Conservation (phyloP, 2,113 vertebrate species). For the Cebus imitator region DNA sequence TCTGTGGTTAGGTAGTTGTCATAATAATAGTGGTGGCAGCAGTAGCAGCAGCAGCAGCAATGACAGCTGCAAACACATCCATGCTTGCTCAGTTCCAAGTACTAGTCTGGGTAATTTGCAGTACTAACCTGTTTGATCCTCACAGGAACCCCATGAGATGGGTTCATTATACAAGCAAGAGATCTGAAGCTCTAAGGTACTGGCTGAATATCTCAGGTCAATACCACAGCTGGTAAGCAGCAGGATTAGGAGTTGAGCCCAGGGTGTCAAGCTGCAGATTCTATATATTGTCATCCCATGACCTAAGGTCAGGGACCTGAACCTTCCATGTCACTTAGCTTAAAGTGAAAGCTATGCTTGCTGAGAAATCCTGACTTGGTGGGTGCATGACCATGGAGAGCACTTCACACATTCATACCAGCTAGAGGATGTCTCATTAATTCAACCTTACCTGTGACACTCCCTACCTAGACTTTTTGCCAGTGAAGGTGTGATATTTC, state of each 20-base stretch:
- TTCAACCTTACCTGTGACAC: neutral
- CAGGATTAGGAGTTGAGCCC: neutral
- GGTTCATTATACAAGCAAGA: neutral
- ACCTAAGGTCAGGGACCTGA: neutral
- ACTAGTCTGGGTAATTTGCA: neutral
- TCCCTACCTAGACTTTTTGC: neutral
- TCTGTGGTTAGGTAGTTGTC: neutral
- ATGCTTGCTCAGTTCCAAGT: neutral
- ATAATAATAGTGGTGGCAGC: accelerated
- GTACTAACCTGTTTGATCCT: neutral
- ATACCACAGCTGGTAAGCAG: neutral
- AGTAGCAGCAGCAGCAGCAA: accelerated
- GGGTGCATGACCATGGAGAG: accelerated
- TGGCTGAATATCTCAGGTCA: neutral
- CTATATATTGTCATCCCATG: accelerated
- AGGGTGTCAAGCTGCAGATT: neutral
- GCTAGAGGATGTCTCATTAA: accelerated
- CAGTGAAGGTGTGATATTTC: constrained; percentile 62
- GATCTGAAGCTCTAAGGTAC: neutral
- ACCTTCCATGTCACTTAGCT: neutral
- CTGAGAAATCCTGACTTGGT: neutral
- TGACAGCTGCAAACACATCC: accelerated
- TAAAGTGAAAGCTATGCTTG: neutral
- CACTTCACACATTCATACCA: accelerated
- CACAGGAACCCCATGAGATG: neutral